Conservation (phyloP, 2,113 vertebrate species). For the Arvicanthis niloticus region DNA sequence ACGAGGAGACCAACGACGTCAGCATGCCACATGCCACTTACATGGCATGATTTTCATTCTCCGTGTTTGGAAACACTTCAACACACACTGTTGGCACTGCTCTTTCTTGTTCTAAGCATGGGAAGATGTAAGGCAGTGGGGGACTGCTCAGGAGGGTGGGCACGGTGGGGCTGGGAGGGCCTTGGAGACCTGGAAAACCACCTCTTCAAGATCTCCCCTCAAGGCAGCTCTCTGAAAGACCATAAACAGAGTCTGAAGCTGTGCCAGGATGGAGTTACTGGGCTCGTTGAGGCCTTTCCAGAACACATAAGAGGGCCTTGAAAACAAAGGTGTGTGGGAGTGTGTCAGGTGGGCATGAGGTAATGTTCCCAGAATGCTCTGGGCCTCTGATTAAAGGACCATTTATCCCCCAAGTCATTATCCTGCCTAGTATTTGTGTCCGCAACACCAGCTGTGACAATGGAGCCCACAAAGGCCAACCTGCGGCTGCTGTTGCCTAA, state of each 20-base stretch:
- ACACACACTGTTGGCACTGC: not conserved
- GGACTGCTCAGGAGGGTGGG: not conserved
- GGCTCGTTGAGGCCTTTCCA: not conserved
- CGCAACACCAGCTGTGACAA: constrained; percentile 53
- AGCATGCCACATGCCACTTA: not conserved
- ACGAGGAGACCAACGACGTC: not conserved
- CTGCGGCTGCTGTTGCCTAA: constrained; percentile 54
- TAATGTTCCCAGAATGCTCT: constrained; percentile 4
- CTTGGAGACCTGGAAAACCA: not conserved
- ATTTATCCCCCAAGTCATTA: constrained; percentile 18
- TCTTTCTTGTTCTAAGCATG: not conserved
- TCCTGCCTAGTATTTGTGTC: constrained; percentile 22
- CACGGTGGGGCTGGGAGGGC: not conserved
- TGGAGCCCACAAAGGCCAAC: constrained; percentile 49
- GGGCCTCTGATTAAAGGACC: constrained; percentile 47
- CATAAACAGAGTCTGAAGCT: not conserved
- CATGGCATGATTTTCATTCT: not conserved
- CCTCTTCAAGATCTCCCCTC: not conserved
- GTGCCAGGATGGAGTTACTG: not conserved
- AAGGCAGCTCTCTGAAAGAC: not conserved
- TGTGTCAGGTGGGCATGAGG: not conserved
- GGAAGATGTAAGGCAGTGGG: not conserved
- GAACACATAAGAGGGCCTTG: not conserved
- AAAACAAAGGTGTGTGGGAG: not conserved
- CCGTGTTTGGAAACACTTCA: constrained; percentile 14